Evolutionary conservation across 2,888 invertebrate genomes (phyloP).

Genomic region (Leucania comma): DNA sequence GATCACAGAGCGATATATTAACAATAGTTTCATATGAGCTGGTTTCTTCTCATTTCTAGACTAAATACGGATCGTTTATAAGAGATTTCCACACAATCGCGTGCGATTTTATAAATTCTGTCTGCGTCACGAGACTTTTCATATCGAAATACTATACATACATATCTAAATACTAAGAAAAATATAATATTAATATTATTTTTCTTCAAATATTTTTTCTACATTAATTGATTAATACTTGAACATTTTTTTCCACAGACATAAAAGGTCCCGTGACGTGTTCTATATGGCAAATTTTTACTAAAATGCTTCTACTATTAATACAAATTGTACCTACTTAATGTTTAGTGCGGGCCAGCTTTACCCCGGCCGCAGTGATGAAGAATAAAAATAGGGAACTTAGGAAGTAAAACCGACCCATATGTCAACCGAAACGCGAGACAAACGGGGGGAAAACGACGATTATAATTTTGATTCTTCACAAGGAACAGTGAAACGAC

Average conservation of each 20-base stretch:
- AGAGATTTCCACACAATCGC: constrained; percentile 52
- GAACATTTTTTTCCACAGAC: constrained; percentile 66
- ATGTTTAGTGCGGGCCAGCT: constrained; percentile 69
- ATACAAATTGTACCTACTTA: constrained; percentile 86
- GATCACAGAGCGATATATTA: constrained; percentile 43
- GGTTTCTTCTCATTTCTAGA: constrained; percentile 55
- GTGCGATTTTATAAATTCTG: constrained; percentile 60
- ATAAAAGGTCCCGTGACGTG: constrained; percentile 71
- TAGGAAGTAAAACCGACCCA: constrained; percentile 52
- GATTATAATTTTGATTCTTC: constrained; percentile 52
- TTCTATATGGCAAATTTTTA: constrained; percentile 74
- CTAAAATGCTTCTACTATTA: constrained; percentile 77
- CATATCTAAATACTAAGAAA: constrained; percentile 80
- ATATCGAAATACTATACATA: constrained; percentile 69
- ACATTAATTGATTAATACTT: constrained; percentile 78
- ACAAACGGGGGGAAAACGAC: constrained; percentile 47
- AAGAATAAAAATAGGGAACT: constrained; percentile 57
- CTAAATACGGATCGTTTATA: constrained; percentile 43
- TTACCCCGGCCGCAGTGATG: constrained; percentile 55
- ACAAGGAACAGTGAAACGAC: constrained; percentile 56
- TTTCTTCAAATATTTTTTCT: constrained; percentile 74
- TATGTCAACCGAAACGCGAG: constrained; percentile 63
- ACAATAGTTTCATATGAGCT: constrained; percentile 41
- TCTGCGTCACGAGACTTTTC: constrained; percentile 55
- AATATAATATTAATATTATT: constrained; percentile 76